Evolutionary conservation across 2,113 vertebrate genomes (phyloP), one percentile per base, ranked within the genome.

Genomic region (Sitta europaea): DNA sequence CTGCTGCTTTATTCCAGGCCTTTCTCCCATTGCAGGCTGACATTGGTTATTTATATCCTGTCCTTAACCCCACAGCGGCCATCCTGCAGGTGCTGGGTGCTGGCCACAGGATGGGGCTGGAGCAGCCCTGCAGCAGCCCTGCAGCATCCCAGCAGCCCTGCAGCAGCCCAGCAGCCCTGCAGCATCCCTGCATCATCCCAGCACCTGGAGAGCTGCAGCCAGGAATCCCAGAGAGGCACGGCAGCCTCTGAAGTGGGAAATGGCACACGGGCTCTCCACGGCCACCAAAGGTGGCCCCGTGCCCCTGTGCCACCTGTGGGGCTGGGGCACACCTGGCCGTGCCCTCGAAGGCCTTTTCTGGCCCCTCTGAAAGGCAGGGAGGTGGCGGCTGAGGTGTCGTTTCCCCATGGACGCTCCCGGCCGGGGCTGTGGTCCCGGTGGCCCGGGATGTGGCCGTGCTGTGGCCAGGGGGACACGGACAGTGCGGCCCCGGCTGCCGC

Each of bases 11-110:
- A 94, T 94, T 92, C 75, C 53, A 66, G 70, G 74, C 91, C 62
- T 91, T 84, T 91, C 96, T 97, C 94, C 62, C 70, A 5, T 96
- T 94, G 80, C 94, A 84, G 18, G 2, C 4, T 68, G 92, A 59
- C 82, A 57, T 86, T 81, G 87, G 92, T 86, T 96, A 95, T 95
- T 95, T 96, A 92, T 95, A 88, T 36, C 68, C 7, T 5, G 50
- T 48, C 94, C 91, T 89, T 35, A 51, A 74, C 14, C 73, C 85
- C 88, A 50, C 55, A 38, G 55, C 0, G 3, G 5, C 80, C 7
- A 10, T 80, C 23, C 51, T n/a, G 73, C 63, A 25, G 53, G 47
- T 47, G 50, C 62, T 21, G 66, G 66, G 47, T 61, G 47, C 38
- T 62, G 6, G 10, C 29, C 6, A 0, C 74, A 0, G 10, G 31